Evolutionary conservation across 2,113 vertebrate genomes (phyloP).

Genomic region (Pachycephala philippinensis): DNA sequence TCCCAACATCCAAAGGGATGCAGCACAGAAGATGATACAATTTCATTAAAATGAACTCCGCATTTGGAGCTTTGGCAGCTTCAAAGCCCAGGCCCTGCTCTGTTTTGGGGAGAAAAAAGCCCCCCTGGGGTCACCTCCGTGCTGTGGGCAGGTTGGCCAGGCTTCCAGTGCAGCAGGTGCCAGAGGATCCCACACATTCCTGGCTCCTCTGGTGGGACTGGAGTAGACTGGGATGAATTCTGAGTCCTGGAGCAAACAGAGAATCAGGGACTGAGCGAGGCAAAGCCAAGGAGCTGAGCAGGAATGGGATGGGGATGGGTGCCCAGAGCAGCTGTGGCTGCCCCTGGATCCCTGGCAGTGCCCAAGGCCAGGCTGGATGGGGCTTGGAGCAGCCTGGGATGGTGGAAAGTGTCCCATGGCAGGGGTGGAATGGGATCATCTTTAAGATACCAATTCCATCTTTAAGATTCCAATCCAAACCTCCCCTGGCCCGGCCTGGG

Average conservation of each 20-base stretch:
- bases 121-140: fast-evolving
- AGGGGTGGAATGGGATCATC: not conserved
- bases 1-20: not conserved
- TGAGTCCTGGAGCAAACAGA: not conserved
- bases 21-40: not conserved
- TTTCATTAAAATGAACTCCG: not conserved
- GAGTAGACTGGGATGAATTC: not conserved
- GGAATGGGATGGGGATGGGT: not conserved
- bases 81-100: not conserved
- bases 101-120: not conserved
- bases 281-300: not conserved
- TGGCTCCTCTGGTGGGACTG: not conserved
- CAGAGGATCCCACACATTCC: not conserved
- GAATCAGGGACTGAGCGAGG: not conserved
- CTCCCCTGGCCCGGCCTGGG: not conserved
- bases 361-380: not conserved
- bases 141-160: not conserved
- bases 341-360: not conserved
- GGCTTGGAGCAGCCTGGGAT: not conserved
- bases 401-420: not conserved
- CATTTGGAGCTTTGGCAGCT: not conserved
- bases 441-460: not conserved
- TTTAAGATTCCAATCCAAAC: no score
- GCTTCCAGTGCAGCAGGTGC: not conserved
- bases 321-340: not conserved